Base-by-base conservation (phyloP, 2,888 invertebrate genomes). In the Ecdyonurus torrentis region DNA sequence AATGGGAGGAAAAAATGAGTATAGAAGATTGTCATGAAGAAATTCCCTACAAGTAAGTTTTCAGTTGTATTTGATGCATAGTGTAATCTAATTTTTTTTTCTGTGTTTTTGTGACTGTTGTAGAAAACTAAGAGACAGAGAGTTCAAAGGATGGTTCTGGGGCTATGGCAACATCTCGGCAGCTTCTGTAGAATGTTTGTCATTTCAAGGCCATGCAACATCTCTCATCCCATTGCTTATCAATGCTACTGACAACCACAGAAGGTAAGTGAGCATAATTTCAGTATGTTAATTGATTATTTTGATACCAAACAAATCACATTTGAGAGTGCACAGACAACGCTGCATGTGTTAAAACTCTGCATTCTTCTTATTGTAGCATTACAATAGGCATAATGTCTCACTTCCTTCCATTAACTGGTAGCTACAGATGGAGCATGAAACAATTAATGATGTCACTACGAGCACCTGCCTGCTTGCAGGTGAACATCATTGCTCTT, bases 1-100 rank as follows among this genome's bases (percentile, higher is more conserved):
- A 83, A 62, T 97, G 93, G 78, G 80, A 83, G 67, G 91, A 95
- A 63, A 93, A 89, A 74, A 89, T 87, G 80, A 82, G 87, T 69
- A 70, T 84, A 53, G 72, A 77, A 63, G 72, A 79, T 3, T 84
- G 88, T 62, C 67, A 70, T 64, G 71, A 76, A 68, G 52, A 71
- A 69, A 68, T 70, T 23, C 66, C 67, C 5, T 73, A 72, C 65
- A 69, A 64, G 65, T 66, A 61, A 62, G 20, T 65, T 24, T 18
- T 59, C 10, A 1, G 19, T 2, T 23, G 24, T n/a, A n/a, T 37
- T 37, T 10, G 15, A 15, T 5, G 7, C 37, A 37, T 37, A 37
- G 37, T 37, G 37, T 37, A 37, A 37, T 37, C 7, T 37, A 37
- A 37, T 10, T 10, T 37, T 37, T 37, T n/a, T n/a, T n/a, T n/a